A percentile compares a stretch with the other conserved stretches of the same genome.
phyloP scores from a whole-genome alignment of 2,113 vertebrate species.

The Jacana jacana region DNA sequence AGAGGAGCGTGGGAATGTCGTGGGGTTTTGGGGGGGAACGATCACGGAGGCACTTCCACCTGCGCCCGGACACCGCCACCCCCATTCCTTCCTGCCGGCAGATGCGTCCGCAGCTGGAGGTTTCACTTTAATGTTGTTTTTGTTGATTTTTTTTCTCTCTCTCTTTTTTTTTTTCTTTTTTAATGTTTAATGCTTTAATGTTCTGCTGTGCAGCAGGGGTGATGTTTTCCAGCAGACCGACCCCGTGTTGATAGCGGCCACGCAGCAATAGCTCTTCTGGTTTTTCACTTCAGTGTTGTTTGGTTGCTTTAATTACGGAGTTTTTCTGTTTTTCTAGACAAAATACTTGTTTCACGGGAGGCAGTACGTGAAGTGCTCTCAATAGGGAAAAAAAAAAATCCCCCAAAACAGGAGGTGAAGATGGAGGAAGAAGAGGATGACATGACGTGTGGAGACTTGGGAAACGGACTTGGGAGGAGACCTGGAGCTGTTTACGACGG shows the following conservation, averaged over 20 bases:
- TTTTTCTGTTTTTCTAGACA: not conserved
- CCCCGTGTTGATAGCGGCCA: rapidly evolving
- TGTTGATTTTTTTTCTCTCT: not conserved
- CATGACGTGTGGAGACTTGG: slow-evolving; percentile 86
- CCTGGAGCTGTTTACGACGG: slow-evolving; percentile 54
- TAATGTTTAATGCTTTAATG: not conserved
- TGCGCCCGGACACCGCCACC: not conserved
- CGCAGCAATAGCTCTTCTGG: rapidly evolving
- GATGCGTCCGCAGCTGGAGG: not conserved
- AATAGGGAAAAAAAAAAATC: rapidly evolving
- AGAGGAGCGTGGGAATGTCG: not conserved
- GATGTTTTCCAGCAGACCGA: not conserved
- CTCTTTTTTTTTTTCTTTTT: not conserved
- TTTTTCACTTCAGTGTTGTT: rapidly evolving
- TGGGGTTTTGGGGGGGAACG: too few relatives aligned
- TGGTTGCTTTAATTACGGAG: not conserved
- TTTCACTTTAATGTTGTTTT: not conserved
- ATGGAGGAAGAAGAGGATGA: slow-evolving; percentile 81
- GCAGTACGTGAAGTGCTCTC: not conserved
- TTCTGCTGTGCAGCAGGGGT: too few relatives aligned
- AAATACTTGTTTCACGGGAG: not conserved
- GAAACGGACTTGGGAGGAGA: slow-evolving; percentile 79
- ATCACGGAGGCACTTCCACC: too few relatives aligned
- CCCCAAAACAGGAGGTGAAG: not conserved
- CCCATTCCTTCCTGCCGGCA: not conserved